These are phyloP conservation scores for Idaea dimidiata DNA, from an alignment of 2,888 invertebrate genomes.

Conservation along the genomic window DNA sequence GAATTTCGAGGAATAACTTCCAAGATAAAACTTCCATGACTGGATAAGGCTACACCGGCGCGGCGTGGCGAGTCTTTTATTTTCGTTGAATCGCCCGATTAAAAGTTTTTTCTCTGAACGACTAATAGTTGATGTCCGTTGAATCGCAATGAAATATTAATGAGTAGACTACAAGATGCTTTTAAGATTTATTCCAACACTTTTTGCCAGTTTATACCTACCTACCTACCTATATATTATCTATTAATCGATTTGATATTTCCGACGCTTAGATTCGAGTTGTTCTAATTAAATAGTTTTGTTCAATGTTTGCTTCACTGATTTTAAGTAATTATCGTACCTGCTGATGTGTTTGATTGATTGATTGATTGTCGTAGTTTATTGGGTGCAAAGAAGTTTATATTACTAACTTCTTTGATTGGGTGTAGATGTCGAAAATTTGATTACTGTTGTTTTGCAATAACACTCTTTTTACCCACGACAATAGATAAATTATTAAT, in stretches of 20 bases:
- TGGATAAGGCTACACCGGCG: too few relatives aligned
- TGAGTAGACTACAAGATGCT: conserved; percentile 40
- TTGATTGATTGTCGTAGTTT: not conserved
- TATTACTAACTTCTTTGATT: too few relatives aligned
- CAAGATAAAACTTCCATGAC: too few relatives aligned
- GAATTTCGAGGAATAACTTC: too few relatives aligned
- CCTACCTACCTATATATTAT: too few relatives aligned
- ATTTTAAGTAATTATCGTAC: not conserved
- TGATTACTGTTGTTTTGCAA: too few relatives aligned
- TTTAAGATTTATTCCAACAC: conserved; percentile 30
- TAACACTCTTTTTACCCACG: too few relatives aligned
- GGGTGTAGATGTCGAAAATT: too few relatives aligned
- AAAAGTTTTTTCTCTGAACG: not conserved
- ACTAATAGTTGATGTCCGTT: conserved; percentile 6
- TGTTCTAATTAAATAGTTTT: not conserved
- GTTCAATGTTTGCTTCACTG: not conserved
- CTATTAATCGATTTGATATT: conserved; percentile 10
- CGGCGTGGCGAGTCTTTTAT: too few relatives aligned
- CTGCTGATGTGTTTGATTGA: not conserved
- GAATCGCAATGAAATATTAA: conserved; percentile 52
- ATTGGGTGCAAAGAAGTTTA: not conserved
- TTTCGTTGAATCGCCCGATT: not conserved
- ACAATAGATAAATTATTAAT: too few relatives aligned
- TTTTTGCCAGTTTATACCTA: conserved; percentile 12
- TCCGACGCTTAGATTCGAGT: not conserved